Percentiles rank a stretch among this genome's conserved stretches.
These are phyloP conservation scores for Oceanodroma tethys DNA, from an alignment of 2,113 vertebrate species.

Conservation along the genomic window DNA sequence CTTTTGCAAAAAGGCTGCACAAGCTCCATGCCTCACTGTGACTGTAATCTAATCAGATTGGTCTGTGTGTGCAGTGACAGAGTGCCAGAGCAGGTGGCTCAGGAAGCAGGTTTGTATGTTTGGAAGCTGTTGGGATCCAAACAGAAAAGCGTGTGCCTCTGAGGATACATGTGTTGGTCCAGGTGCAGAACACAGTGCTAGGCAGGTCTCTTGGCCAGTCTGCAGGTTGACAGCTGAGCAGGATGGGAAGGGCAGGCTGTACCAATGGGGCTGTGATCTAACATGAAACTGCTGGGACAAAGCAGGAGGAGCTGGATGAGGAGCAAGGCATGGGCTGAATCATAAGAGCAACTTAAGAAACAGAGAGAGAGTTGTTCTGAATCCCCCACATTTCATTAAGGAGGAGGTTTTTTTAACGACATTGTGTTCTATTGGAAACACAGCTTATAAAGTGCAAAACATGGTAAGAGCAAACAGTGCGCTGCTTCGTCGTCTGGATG, in stretches of 20 bases:
- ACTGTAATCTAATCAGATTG: not conserved
- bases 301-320: not conserved
- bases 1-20: not conserved
- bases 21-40: not conserved
- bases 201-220: no score
- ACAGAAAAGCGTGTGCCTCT: not conserved
- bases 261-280: not conserved
- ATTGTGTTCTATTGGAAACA: not conserved
- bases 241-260: not conserved
- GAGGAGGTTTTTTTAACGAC: not conserved
- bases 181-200: not conserved
- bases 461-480: rapidly evolving
- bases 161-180: not conserved
- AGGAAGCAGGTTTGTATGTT: not conserved
- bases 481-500: not conserved
- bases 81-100: not conserved
- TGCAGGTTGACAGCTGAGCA: not conserved
- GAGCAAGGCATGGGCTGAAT: not conserved
- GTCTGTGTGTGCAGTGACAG: not conserved
- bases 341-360: not conserved
- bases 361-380: not conserved
- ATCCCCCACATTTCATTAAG: not conserved
- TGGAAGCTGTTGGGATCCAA: not conserved
- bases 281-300: not conserved
- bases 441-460: not conserved